phyloP scores from a whole-genome alignment of 2,113 vertebrate genomes.

The Sander lucioperca region DNA sequence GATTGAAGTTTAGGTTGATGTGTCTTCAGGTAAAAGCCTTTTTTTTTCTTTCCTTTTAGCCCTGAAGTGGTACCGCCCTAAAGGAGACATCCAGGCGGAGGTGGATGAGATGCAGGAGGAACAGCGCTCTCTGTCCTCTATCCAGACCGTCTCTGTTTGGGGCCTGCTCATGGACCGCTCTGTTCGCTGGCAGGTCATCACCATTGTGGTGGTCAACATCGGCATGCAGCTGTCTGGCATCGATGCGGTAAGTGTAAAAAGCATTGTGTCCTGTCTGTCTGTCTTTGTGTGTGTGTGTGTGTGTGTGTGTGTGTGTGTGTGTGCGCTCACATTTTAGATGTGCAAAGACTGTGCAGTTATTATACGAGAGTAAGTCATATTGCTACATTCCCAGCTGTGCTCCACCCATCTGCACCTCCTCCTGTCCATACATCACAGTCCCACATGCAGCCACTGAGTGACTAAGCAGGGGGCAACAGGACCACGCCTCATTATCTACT shows the following conservation, averaged over 20 bases:
- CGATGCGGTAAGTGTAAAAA: constrained; percentile 86
- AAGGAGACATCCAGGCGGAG: constrained; percentile 83
- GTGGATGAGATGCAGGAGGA: constrained; percentile 92
- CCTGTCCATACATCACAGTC: constrained; percentile 60
- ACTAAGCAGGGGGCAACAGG: constrained; percentile 67
- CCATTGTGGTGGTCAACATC: constrained; percentile 87
- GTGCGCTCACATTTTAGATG: neutral
- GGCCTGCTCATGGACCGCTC: constrained; percentile 84
- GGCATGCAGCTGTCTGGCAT: constrained; percentile 95
- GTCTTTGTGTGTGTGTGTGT: neutral
- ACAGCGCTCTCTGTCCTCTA: constrained; percentile 84
- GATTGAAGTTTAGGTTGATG: too few species aligned
- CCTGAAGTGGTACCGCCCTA: constrained; percentile 84
- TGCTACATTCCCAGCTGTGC: constrained; percentile 61
- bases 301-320: neutral
- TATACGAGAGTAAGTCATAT: constrained; percentile 27
- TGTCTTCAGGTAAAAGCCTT: neutral
- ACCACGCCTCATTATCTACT: constrained; percentile 71
- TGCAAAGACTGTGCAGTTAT: constrained; percentile 48
- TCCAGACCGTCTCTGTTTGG: constrained; percentile 82
- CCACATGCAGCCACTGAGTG: constrained; percentile 50
- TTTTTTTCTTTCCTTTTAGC: constrained; percentile 73
- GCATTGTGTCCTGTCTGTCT: neutral
- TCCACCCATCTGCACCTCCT: constrained; percentile 45
- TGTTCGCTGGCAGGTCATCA: constrained; percentile 89